Conservation (phyloP, 2,888 invertebrate species). For the Mesopsocus fuscifrons region DNA sequence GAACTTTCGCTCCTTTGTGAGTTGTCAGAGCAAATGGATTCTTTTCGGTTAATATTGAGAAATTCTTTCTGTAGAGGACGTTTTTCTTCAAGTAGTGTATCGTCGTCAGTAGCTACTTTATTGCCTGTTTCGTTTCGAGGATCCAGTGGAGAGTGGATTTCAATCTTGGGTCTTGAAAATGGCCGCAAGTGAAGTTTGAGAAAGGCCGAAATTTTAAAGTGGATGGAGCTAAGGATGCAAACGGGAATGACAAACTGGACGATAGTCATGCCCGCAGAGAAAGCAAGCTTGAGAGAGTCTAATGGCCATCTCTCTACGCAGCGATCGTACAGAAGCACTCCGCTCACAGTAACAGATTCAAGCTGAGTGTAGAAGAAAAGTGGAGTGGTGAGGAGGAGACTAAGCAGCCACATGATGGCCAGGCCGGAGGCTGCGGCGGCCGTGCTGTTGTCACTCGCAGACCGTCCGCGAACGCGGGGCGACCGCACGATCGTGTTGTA, state of each 20-base stretch:
- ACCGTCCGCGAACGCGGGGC: conserved; percentile 16
- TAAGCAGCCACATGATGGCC: conserved; percentile 27
- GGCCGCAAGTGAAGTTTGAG: conserved; percentile 21
- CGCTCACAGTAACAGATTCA: conserved; percentile 19
- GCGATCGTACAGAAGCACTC: conserved; percentile 21
- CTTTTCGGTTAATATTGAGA: conserved; percentile 3
- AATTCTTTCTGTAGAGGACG: background rate
- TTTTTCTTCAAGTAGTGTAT: background rate
- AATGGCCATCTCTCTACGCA: conserved; percentile 24
- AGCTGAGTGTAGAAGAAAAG: conserved; percentile 25
- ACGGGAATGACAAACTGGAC: conserved; percentile 31
- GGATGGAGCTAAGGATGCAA: conserved; percentile 27
- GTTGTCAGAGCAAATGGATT: conserved; percentile 1
- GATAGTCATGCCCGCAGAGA: conserved; percentile 27
- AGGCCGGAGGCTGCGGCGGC: conserved; percentile 21
- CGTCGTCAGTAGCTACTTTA: background rate
- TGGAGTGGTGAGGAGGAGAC: conserved; percentile 27
- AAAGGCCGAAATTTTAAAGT: conserved; percentile 27
- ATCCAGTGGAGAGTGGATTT: conserved; percentile 6
- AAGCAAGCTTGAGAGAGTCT: conserved; percentile 21
- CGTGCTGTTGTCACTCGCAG: conserved; percentile 11
- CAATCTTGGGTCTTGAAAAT: background rate
- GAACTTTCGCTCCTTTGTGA: conserved; percentile 7
- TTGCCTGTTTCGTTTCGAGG: background rate
- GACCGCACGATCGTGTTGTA: conserved; percentile 26